Percentiles rank a stretch among this genome's conserved stretches.
Evolutionary conservation across 2,888 invertebrate genomes (phyloP).

Genomic region (Drosophila multiciliata): DNA sequence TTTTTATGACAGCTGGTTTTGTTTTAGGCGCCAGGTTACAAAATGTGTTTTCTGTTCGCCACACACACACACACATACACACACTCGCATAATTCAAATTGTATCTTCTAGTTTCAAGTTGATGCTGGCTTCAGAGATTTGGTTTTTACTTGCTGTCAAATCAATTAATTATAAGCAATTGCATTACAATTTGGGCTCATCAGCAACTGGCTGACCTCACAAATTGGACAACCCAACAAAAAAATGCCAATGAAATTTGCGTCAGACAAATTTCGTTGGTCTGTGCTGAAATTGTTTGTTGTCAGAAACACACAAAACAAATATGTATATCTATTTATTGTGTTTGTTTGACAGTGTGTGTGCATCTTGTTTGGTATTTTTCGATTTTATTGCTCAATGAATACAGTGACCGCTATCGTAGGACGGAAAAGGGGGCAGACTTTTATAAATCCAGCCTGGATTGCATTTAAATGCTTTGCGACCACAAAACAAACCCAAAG

Average conservation of each 20-base stretch:
- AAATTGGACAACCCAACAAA: slow-evolving; percentile 18
- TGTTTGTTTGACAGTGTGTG: slow-evolving; percentile 15
- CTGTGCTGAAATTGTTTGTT: slow-evolving; percentile 43
- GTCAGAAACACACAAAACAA: slow-evolving; percentile 28
- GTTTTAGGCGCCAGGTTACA: slow-evolving; percentile 52
- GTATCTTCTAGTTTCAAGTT: slow-evolving; percentile 12
- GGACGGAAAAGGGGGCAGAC: not conserved
- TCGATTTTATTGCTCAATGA: slow-evolving; percentile 75
- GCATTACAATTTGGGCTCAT: slow-evolving; percentile 30
- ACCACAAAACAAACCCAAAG: slow-evolving; percentile 67
- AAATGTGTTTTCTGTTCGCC: slow-evolving; percentile 56
- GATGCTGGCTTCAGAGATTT: slow-evolving; percentile 30
- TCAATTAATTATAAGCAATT: slow-evolving; percentile 60
- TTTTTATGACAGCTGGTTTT: slow-evolving; percentile 72
- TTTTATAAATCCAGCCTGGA: slow-evolving; percentile 45
- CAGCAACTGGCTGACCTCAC: slow-evolving; percentile 36
- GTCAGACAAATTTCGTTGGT: slow-evolving; percentile 42
- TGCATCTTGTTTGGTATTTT: slow-evolving; percentile 50
- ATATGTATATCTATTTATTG: slow-evolving; percentile 8
- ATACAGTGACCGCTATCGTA: slow-evolving; percentile 19
- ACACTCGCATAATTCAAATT: slow-evolving; percentile 3
- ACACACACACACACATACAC: not conserved
- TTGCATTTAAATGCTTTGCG: slow-evolving; percentile 75
- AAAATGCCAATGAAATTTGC: slow-evolving; percentile 52
- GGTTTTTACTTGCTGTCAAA: slow-evolving; percentile 35